A percentile compares a stretch with the other conserved stretches of the same genome.
Conservation (phyloP, 1,140 invertebrate genomes). For the Panulirus ornatus region DNA sequence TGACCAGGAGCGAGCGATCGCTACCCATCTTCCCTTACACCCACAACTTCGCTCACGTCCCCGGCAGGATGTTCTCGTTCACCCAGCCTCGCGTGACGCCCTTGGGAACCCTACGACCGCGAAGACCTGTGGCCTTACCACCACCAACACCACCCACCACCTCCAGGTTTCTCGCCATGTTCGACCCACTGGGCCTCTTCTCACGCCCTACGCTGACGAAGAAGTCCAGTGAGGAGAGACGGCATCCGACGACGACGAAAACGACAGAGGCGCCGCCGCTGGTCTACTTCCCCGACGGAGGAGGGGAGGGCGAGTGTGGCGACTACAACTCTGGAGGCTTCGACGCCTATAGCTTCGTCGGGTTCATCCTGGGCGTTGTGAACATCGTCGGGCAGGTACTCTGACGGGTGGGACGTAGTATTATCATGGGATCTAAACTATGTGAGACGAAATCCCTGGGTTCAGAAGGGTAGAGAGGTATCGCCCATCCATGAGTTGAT, state of each 20-base stretch:
- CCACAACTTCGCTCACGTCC: no score
- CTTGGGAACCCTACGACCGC: neutral
- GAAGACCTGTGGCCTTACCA: neutral
- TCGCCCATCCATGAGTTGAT: no score
- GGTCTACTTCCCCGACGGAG: slow-evolving; percentile 47
- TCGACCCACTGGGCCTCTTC: slow-evolving; percentile 16
- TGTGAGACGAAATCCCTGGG: no score
- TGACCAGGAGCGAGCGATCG: no score
- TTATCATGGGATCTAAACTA: no score
- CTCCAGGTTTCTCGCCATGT: neutral
- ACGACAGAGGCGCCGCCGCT: slow-evolving; percentile 29
- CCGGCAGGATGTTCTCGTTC: no score
- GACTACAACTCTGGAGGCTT: slow-evolving; percentile 35
- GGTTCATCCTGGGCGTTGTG: slow-evolving; percentile 55
- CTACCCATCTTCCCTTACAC: no score
- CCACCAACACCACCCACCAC: neutral
- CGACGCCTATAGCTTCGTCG: slow-evolving; percentile 62
- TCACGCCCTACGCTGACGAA: neutral
- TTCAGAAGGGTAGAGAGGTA: no score
- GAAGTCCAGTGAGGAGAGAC: neutral
- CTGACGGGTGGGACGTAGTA: no score
- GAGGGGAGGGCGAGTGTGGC: slow-evolving; percentile 28
- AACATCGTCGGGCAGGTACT: slow-evolving; percentile 50
- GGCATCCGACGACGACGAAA: neutral
- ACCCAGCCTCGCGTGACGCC: no score